Base-by-base conservation (phyloP, 2,888 invertebrate genomes). In the Stenotaenia linearis region DNA sequence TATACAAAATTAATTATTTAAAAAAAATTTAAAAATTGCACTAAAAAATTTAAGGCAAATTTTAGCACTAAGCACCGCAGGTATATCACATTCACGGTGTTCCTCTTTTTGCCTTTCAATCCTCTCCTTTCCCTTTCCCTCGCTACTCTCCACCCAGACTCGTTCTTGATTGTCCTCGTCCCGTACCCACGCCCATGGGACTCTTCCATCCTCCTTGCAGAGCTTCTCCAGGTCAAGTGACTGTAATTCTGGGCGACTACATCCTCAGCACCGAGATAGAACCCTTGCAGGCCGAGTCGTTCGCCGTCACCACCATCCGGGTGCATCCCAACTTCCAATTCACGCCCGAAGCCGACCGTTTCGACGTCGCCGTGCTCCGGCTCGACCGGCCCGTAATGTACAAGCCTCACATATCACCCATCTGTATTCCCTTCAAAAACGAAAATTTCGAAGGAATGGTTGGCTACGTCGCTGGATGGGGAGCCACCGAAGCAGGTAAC, bases 221-320 rank as follows among this genome's bases (percentile, higher is more conserved):
- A 69, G 79, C 79, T 15, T 75, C 79, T 74, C 94, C 96, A 0
- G 90, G 94, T 79, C 95, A 96, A 88, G 95, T 96, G 9, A 93
- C 95, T 83, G 96, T 96, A 78, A 96, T 96, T 0, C 88, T 94
- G 0, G 94, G 96, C 1, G 96, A 96, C 86, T 96, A 96, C 88
- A 95, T 96, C 83, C 95, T 96, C 85, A 96, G 96, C 87, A 95
- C 95, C 0, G 95, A 96, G 0, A 92, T 94, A 4, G 96, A 96
- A 85, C 93, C 95, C 0, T 87, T 96, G 79, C 95, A 95, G 0
- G 95, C 96, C 0, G 95, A 96, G 84, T 95, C 95, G 0, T 96
- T 95, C 84, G 95, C 96, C 35, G 96, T 96, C n/a, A 89, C 94
- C 69, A 91, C 92, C 83, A 96, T 96, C 82, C 91, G 94, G 86